phyloP scores from a whole-genome alignment of 2,888 invertebrate genomes.

The Dione juno region DNA sequence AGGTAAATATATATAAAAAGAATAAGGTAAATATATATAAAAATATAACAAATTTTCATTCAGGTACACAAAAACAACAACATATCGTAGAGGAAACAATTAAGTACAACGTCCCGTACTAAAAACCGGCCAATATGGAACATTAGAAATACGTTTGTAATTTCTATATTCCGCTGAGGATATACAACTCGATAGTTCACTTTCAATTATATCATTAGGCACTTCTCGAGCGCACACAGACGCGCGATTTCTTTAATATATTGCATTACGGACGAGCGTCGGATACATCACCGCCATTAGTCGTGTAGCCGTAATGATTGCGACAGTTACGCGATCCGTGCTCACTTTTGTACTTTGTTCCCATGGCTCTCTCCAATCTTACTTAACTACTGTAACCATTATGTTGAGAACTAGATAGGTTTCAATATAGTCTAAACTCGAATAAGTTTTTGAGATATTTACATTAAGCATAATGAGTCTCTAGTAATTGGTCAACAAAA shows the following conservation, averaged over 20 bases:
- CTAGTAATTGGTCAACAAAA: not conserved
- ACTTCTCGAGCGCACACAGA: conserved; percentile 18
- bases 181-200: conserved; percentile 25
- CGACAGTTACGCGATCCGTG: conserved; percentile 28
- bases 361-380: conserved; percentile 25
- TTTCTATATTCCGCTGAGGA: conserved; percentile 18
- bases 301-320: conserved; percentile 22
- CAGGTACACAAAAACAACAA: not conserved
- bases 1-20: not conserved
- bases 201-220: conserved; percentile 27
- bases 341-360: conserved; percentile 25
- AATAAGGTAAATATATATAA: not conserved
- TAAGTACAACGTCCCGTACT: conserved; percentile 9
- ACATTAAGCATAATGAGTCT: not conserved
- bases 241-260: conserved; percentile 8
- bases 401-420: conserved; percentile 6
- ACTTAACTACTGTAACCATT: conserved; percentile 11
- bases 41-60: not conserved
- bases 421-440: not conserved
- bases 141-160: conserved; percentile 6
- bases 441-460: not conserved
- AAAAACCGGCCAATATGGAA: conserved; percentile 1
- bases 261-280: conserved; percentile 7
- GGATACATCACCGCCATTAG: conserved; percentile 12
- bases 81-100: conserved; percentile 18